Conservation (phyloP, 2,113 vertebrate species). For the Serinus canaria region DNA sequence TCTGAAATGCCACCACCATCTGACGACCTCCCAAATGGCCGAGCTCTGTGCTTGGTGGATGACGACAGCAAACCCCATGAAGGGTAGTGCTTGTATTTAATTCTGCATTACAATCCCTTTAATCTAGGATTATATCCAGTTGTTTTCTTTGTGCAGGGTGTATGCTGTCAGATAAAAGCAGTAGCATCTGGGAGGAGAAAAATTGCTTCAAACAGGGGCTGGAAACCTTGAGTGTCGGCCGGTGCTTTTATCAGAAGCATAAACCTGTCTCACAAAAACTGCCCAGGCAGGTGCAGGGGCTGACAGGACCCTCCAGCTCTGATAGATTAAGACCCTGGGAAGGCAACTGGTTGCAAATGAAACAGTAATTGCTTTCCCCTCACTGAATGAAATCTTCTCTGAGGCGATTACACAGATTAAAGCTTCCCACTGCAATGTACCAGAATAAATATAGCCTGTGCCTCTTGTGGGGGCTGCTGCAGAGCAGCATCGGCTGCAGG, state of each 20-base stretch:
- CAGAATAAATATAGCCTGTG: constrained; percentile 67
- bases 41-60: background rate
- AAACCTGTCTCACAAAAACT: background rate
- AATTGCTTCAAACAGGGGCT: background rate
- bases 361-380: constrained; percentile 77
- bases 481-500: constrained; percentile 7
- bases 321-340: constrained; percentile 47
- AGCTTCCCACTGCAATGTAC: constrained; percentile 64
- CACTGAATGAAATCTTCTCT: constrained; percentile 73
- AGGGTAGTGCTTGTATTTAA: constrained; percentile 33
- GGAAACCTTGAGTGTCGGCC: background rate
- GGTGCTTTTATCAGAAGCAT: background rate
- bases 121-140: constrained; percentile 84
- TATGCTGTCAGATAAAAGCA: constrained; percentile 66
- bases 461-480: constrained; percentile 44
- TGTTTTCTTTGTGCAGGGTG: constrained; percentile 68
- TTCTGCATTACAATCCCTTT: constrained; percentile 59
- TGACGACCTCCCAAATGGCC: background rate
- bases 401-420: constrained; percentile 77
- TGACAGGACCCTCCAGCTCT: constrained; percentile 26
- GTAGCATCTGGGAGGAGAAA: background rate
- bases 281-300: background rate
- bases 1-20: background rate
- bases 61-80: constrained; percentile 24
- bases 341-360: constrained; percentile 68